Base-by-base conservation (phyloP, 2,797 vertebrate genomes). In the Amniataba percoides region DNA sequence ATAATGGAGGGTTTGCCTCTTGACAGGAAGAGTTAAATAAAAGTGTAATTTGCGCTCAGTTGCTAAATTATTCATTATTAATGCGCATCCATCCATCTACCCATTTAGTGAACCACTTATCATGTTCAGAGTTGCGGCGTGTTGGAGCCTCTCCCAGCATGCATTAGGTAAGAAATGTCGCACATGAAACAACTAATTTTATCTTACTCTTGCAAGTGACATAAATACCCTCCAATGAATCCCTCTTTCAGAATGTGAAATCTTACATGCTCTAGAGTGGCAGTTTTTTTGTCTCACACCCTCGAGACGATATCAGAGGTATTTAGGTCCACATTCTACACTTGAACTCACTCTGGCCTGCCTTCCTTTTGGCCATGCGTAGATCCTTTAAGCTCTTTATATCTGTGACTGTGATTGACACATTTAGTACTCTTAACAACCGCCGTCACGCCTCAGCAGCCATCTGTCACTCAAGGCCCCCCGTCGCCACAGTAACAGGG, bases 401-500 rank as follows among this genome's bases (percentile, higher is more conserved):
- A 86, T 87, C 71, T 78, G 63, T 81, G 79, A 64, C 84, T 71
- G 57, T 89, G 83, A 93, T 85, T 88, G 90, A 92, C 90, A 91
- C 80, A 82, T 91, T 89, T 81, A 86, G 76, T 84, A 59, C 74
- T 79, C 78, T 64, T 87, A 87, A 91, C 90, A 86, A 80, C 89
- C 61, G 21, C 65, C 27, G 77, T 88, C 89, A 88, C 66, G 87
- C 84, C 87, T 87, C 86, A 83, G 88, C 88, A 83, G 64, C 90
- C 89, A 81, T 90, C 91, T 89, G 81, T 92, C 91, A 93, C 81
- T 93, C 89, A 90, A 43, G 67, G 68, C 63, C 72, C 77, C 84
- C 77, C 15, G 80, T 93, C 77, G 68, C 87, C 86, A 82, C 81
- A 85, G 87, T 87, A 91, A 92, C 92, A 19, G 76, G 74, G 64